phyloP scores from a whole-genome alignment of 1,140 invertebrate species.

The Octopus bimaculoides region DNA sequence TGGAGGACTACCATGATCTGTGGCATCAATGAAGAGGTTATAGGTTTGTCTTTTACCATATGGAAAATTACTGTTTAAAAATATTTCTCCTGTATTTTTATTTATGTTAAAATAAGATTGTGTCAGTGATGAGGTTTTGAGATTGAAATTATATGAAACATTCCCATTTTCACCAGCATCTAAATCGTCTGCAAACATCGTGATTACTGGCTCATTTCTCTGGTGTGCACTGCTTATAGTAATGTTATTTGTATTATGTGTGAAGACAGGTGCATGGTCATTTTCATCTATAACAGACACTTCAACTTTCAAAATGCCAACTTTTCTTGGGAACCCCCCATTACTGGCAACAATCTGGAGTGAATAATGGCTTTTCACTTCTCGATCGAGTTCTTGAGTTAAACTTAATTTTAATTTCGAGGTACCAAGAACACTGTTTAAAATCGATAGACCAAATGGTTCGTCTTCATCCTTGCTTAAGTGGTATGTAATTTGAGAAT shows the following conservation, averaged over 20 bases:
- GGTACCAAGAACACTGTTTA: constrained; percentile 33
- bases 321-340: constrained; percentile 39
- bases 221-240: constrained; percentile 45
- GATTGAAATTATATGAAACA: constrained; percentile 67
- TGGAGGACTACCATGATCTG: constrained; percentile 32
- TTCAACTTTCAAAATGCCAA: constrained; percentile 51
- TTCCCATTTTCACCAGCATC: constrained; percentile 49
- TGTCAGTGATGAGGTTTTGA: constrained; percentile 85
- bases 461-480: not conserved
- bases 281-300: constrained; percentile 84
- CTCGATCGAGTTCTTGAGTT: constrained; percentile 38
- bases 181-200: constrained; percentile 37
- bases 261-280: constrained; percentile 88
- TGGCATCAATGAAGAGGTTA: constrained; percentile 32
- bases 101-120: constrained; percentile 80
- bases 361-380: constrained; percentile 35
- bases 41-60: constrained; percentile 27
- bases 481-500: not conserved
- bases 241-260: constrained; percentile 47
- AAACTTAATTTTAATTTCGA: constrained; percentile 38
- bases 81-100: constrained; percentile 48
- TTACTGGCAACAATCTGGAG: constrained; percentile 38
- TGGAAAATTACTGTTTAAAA: constrained; percentile 22
- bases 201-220: constrained; percentile 30
- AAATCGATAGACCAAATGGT: constrained; percentile 53